Conservation (phyloP, 2,888 invertebrate genomes). For the Leptinotarsa juncta region DNA sequence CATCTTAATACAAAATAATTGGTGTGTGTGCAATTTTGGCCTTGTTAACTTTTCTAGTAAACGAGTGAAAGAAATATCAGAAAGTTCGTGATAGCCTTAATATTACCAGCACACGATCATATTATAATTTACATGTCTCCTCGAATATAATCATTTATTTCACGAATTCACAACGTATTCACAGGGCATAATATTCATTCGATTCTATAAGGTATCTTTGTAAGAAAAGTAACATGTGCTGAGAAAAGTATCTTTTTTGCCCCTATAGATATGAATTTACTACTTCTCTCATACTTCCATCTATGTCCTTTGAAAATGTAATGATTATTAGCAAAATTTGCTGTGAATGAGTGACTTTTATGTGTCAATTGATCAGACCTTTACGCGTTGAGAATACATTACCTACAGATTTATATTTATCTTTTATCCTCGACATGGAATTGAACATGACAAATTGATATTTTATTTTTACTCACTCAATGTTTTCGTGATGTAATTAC, state of each 20-base stretch:
- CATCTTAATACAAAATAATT: conserved; percentile 15
- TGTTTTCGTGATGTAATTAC: conserved; percentile 11
- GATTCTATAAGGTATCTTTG: background rate
- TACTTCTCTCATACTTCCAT: background rate
- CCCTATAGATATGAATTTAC: no score
- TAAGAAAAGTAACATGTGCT: no score
- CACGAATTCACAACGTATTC: conserved; percentile 39
- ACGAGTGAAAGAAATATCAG: conserved; percentile 50
- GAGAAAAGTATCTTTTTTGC: no score
- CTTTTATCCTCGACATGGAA: conserved; percentile 18
- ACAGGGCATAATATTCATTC: conserved; percentile 27
- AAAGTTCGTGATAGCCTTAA: conserved; percentile 51
- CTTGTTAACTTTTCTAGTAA: conserved; percentile 34
- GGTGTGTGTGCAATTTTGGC: conserved; percentile 25
- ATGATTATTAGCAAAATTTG: conserved; percentile 2
- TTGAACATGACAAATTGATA: conserved; percentile 14
- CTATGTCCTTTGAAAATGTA: background rate
- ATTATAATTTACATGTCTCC: conserved; percentile 43
- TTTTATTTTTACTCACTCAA: conserved; percentile 10
- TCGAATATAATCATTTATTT: conserved; percentile 42
- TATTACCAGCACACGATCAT: conserved; percentile 46
- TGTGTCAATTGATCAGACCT: conserved; percentile 15
- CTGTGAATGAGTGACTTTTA: conserved; percentile 2
- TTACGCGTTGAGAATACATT: conserved; percentile 15
- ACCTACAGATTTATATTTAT: conserved; percentile 9